A percentile compares a stretch with the other conserved stretches of the same genome.
phyloP scores from a whole-genome alignment of 2,888 invertebrate genomes.

The Nezara viridula region DNA sequence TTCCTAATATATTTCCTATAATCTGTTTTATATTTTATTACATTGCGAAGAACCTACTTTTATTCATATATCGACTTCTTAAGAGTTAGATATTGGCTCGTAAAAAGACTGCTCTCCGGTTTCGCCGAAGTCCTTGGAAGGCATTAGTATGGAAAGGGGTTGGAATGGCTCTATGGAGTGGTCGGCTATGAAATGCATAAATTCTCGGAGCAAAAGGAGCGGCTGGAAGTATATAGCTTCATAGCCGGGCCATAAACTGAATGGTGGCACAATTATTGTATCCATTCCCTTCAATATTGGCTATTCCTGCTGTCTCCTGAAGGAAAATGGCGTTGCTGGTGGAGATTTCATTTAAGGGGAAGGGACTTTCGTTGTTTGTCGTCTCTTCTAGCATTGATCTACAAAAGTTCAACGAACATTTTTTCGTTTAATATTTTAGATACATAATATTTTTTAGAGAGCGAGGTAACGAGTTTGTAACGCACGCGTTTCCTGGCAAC shows the following conservation, averaged over 20 bases:
- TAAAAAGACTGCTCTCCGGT: not conserved
- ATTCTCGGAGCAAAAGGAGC: not conserved
- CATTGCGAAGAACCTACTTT: not conserved
- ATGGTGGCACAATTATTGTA: constrained; percentile 5
- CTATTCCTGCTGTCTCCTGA: not conserved
- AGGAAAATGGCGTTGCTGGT: not conserved
- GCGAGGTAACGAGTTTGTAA: too few relatives aligned
- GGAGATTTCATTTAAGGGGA: not conserved
- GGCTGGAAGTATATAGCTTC: not conserved
- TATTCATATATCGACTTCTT: not conserved
- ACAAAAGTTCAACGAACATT: not conserved
- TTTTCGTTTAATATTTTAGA: too few relatives aligned
- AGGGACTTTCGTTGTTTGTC: not conserved
- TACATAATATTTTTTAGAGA: too few relatives aligned
- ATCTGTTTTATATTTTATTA: not conserved
- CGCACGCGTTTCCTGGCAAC: too few relatives aligned
- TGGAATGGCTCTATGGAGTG: not conserved
- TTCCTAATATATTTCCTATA: not conserved
- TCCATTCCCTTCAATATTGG: constrained; percentile 11
- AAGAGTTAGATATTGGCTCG: not conserved
- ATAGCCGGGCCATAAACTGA: not conserved
- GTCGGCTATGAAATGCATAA: constrained; percentile 43
- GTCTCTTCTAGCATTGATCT: not conserved
- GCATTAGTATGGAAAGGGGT: not conserved
- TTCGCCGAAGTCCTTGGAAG: not conserved